Evolutionary conservation across 1,140 invertebrate genomes (phyloP), one percentile per base, ranked within the genome.

Genomic region (Magallana angulata): DNA sequence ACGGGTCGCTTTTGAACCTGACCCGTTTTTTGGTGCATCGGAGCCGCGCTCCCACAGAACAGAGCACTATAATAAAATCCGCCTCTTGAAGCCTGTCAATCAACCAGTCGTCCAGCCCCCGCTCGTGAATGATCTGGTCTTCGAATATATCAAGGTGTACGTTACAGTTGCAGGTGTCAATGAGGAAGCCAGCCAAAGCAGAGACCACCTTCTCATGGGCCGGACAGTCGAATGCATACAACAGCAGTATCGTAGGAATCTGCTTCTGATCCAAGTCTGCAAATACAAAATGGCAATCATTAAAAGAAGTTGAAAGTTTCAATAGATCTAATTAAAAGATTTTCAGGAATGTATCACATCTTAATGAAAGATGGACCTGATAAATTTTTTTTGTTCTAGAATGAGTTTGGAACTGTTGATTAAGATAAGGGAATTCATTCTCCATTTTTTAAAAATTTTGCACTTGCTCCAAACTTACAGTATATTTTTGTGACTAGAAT

Each of bases 31-130:
- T 93, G 85, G 92, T 92, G 87, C 93, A 94, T 9, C 92, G 86
- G 7, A 94, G 86, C 81, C 93, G 87, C n/a, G 92, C 93, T 57
- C 93, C 93, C 11, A 93, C 83, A 2, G 93, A 93, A 86, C 93
- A 93, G n/a, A 94, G 58, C 56, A 93, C 92, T 60, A 93, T 90
- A 30, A 94, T 93, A 89, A 92, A 93, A 87, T 94, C 93, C 0
- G 91, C 93, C 82, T 93, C 92, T 86, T 94, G 92, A 30, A 94
- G 85, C 8, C 90, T 89, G 64, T 94, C 93, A 1, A 92, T 89
- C 57, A 94, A 82, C 93, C 93, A 94, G 24, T 92, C 92, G 88
- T 93, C 91, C 16, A 93, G 87, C 7, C 93, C 93, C 30, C 90
- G 80, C 56, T 93, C 91, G 57, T 91, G 87, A n/a, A 94, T 93